A percentile compares a stretch with the other conserved stretches of the same genome.
phyloP scores from a whole-genome alignment of 2,113 vertebrate species.

The Cercopithecus mona region DNA sequence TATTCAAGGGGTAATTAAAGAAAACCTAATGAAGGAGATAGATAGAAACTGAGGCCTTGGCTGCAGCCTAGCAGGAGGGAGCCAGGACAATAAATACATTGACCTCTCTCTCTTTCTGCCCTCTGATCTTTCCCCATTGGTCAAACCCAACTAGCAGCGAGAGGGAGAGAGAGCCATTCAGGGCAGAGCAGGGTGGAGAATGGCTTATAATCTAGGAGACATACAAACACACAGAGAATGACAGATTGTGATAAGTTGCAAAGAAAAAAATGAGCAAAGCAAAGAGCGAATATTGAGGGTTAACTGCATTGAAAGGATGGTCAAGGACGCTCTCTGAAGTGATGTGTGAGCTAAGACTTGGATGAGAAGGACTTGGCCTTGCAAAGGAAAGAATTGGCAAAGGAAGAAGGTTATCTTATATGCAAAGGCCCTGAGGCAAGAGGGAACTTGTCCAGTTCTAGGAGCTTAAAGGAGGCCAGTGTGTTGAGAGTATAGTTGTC shows the following conservation, averaged over 20 bases:
- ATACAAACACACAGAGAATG: not conserved
- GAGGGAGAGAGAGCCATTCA: not conserved
- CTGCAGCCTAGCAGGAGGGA: not conserved
- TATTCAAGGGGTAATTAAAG: slow-evolving; percentile 29
- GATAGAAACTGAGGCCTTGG: not conserved
- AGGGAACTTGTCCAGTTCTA: not conserved
- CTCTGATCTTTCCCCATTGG: not conserved
- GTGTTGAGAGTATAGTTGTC: not conserved
- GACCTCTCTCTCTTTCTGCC: not conserved
- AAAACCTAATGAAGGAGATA: not conserved
- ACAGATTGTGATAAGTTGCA: not conserved
- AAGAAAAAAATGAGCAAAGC: not conserved
- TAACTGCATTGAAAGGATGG: not conserved
- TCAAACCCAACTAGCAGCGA: not conserved
- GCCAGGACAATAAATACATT: not conserved
- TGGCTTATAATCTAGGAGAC: not conserved
- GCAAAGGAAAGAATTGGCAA: not conserved
- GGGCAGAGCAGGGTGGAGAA: not conserved
- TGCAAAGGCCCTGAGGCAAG: slow-evolving; percentile 43
- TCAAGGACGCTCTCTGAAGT: not conserved
- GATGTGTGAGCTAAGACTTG: not conserved
- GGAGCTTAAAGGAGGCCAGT: not conserved
- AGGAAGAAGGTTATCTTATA: not conserved
- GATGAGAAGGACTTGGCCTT: not conserved
- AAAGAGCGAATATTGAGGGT: not conserved